Percentiles rank a stretch among this genome's conserved stretches.
Evolutionary conservation across 2,113 vertebrate genomes (phyloP).

Genomic region (Phoxinus phoxinus): DNA sequence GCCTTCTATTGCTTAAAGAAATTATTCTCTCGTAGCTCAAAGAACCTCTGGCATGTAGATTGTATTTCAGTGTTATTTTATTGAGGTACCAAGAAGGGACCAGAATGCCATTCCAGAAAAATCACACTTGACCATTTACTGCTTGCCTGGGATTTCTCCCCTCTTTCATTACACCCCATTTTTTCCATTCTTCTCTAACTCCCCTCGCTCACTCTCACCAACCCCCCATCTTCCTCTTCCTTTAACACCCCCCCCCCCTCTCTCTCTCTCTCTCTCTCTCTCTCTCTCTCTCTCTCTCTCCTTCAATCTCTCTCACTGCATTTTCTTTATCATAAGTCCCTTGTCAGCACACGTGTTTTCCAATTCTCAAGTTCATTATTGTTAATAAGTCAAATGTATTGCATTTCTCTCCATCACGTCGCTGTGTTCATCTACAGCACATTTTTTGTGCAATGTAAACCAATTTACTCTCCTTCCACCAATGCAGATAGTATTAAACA

Average conservation of each 20-base stretch:
- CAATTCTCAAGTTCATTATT: constrained; percentile 79
- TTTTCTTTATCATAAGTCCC: constrained; percentile 40
- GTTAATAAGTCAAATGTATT: constrained; percentile 81
- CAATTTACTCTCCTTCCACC: constrained; percentile 77
- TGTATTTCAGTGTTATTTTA: constrained; percentile 73
- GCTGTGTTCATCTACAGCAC: constrained; percentile 66
- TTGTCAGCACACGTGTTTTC: constrained; percentile 66
- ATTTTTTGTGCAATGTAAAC: constrained; percentile 77
- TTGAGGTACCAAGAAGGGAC: constrained; percentile 69
- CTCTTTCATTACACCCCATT: constrained; percentile 45
- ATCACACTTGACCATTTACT: constrained; percentile 76
- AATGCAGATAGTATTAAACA: constrained; percentile 85
- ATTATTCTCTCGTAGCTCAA: constrained; percentile 68
- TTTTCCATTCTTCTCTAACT: constrained; percentile 58
- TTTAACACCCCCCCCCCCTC: background rate
- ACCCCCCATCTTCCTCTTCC: background rate
- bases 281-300: constrained; percentile 32
- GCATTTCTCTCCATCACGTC: constrained; percentile 75
- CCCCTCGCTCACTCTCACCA: constrained; percentile 60
- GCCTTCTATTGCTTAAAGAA: constrained; percentile 64
- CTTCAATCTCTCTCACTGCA: constrained; percentile 8
- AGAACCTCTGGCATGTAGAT: constrained; percentile 66
- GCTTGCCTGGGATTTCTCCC: constrained; percentile 75
- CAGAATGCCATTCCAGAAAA: constrained; percentile 72
- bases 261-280: constrained; percentile 61